Percentiles rank a stretch among this genome's conserved stretches.
Evolutionary conservation across 2,797 vertebrate species (phyloP).

Genomic region (Siniperca scherzeri): DNA sequence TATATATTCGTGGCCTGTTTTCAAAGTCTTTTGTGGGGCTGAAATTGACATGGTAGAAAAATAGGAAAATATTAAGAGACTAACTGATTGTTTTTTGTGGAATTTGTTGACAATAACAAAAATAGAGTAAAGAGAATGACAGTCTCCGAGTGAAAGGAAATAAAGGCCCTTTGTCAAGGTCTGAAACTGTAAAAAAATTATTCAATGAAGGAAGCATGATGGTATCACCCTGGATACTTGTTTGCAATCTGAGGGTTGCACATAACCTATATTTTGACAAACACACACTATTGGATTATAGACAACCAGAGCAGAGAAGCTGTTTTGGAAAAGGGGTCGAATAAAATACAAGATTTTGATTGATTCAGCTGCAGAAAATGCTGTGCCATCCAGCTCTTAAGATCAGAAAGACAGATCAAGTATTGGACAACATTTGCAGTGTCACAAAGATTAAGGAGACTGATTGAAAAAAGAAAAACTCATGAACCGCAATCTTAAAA

Average conservation of each 20-base stretch:
- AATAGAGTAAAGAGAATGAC: not conserved
- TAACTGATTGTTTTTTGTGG: not conserved
- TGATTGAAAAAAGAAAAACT: not conserved
- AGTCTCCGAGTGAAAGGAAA: not conserved
- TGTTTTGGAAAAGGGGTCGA: not conserved
- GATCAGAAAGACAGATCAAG: not conserved
- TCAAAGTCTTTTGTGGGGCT: not conserved
- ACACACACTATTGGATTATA: not conserved
- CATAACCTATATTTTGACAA: too few relatives aligned
- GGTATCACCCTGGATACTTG: not conserved
- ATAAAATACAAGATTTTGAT: not conserved
- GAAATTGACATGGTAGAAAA: not conserved
- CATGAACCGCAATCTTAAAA: not conserved
- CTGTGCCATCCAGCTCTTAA: not conserved
- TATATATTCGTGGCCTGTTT: not conserved
- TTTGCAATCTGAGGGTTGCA: too few relatives aligned
- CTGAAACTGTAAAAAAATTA: not conserved
- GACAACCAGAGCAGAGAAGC: not conserved
- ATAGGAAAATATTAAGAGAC: not conserved
- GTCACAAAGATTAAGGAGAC: not conserved
- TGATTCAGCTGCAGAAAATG: not conserved
- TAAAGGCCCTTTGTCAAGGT: not conserved
- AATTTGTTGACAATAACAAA: not conserved
- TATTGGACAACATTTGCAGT: not conserved
- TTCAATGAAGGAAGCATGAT: not conserved